Conservation (phyloP, 35 echinoderm and acorn worm genomes). For the Heliocidaris tuberculata region DNA sequence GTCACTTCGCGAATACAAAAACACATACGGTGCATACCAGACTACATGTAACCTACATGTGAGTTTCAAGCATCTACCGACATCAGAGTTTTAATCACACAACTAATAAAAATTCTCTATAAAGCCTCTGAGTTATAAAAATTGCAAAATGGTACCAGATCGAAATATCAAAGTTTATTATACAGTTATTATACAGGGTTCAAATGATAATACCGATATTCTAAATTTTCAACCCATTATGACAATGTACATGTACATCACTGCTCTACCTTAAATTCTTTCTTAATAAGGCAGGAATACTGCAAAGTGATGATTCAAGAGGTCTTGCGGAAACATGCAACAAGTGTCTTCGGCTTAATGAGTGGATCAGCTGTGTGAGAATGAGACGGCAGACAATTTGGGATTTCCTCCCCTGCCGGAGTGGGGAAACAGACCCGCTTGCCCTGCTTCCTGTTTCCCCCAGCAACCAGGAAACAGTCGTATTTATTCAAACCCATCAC, state of each 20-base stretch:
- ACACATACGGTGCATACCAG: no score
- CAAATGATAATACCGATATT: no score
- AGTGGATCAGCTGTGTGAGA: not conserved
- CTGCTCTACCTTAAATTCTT: not conserved
- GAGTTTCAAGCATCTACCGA: no score
- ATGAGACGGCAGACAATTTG: not conserved
- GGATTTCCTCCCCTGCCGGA: not conserved
- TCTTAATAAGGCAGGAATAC: not conserved
- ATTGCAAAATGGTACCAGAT: no score
- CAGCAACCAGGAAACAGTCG: not conserved
- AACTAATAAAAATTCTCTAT: no score
- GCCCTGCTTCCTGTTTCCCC: constrained; percentile 5
- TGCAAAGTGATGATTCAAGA: not conserved
- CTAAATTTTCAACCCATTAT: no score
- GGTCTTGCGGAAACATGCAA: not conserved
- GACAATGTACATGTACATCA: not conserved
- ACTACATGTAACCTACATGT: no score
- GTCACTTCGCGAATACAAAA: no score
- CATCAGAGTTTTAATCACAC: no score
- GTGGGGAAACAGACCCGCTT: not conserved
- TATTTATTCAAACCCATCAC: not conserved
- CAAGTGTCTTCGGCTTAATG: not conserved
- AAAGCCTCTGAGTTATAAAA: no score
- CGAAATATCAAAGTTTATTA: no score
- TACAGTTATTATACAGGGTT: no score